Base-by-base conservation (phyloP, 2,797 vertebrate species). In the Pempheris klunzingeri region DNA sequence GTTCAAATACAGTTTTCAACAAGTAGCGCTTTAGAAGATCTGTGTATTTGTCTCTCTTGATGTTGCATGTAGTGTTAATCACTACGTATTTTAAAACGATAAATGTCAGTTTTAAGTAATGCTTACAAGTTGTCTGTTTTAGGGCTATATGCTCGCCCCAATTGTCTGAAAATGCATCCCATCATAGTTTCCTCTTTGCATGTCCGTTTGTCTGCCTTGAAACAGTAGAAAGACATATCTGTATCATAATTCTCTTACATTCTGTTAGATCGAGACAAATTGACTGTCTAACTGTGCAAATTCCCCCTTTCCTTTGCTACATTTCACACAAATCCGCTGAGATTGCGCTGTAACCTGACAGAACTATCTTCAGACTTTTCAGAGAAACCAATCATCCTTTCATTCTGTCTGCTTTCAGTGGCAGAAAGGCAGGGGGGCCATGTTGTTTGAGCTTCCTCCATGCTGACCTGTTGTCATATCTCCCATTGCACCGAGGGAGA, bases 321-420 rank as follows among this genome's bases (percentile, higher is more conserved):
- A 79, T 78, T 74, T 78, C 44, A 38, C 28, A 55, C 18, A 46
- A 34, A 20, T 41, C 43, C 15, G 6, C 11, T 53, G 67, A 59
- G 49, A 74, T 55, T 38, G 28, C 58, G 81, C 60, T 18, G 76
- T n/a, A 34, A 34, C 44, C 17, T 18, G 32, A 9, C 20, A 55
- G 13, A 62, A 72, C 49, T n/a, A 58, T 55, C 24, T 60, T 43
- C 7, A 10, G 57, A 57, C 8, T 41, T 60, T 70, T 53, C 47
- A 63, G 15, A 80, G 26, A 61, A 78, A 80, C 76, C 49, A 81
- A 80, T 83, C 65, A 62, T 74, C 44, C 63, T 82, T 88, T 84
- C 54, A 54, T 72, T 74, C 49, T 65, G 39, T 71, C 72, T 74
- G 70, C 71, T 70, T 44, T 80, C 43, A 62, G 17, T 52, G 3